These are phyloP conservation scores for Aythya baeri DNA, from an alignment of 2,113 vertebrate species.

Conservation along the genomic window DNA sequence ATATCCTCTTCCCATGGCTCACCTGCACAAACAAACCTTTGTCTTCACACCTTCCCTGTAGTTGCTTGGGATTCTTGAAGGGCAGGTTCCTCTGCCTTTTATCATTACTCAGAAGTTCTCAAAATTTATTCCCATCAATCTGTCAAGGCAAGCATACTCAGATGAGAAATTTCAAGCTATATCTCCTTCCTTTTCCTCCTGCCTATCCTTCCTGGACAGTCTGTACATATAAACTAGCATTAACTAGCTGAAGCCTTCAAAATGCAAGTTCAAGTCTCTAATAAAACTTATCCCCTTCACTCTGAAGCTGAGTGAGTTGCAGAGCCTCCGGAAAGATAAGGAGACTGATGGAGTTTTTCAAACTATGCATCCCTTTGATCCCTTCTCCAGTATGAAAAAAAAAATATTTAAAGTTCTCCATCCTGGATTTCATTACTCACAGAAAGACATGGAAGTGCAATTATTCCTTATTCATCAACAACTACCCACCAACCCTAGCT, in stretches of 20 bases:
- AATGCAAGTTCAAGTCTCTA: not conserved
- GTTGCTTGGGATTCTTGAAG: not conserved
- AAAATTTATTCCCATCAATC: not conserved
- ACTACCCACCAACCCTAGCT: constrained; percentile 26
- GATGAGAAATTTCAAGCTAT: not conserved
- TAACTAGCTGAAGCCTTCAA: constrained; percentile 13
- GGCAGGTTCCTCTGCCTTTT: not conserved
- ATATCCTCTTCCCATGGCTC: not conserved
- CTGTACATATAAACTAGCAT: not conserved
- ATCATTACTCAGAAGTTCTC: not conserved
- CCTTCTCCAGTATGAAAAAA: constrained; percentile 24
- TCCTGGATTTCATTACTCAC: constrained; percentile 46
- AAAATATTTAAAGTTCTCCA: not conserved
- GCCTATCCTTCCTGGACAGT: not conserved
- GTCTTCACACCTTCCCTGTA: not conserved
- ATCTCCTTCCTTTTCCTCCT: not conserved
- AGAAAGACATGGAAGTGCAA: constrained; percentile 47
- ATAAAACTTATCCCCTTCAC: not conserved
- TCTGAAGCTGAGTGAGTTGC: not conserved
- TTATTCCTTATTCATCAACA: constrained; percentile 49
- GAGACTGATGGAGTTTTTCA: constrained; percentile 3
- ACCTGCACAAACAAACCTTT: not conserved
- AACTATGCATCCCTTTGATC: constrained; percentile 30
- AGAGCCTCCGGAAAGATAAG: constrained; percentile 37
- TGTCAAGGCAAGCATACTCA: not conserved